Evolutionary conservation across 2,797 vertebrate species (phyloP), one percentile per base, ranked within the genome.

Genomic region (Enteromius argenteus): DNA sequence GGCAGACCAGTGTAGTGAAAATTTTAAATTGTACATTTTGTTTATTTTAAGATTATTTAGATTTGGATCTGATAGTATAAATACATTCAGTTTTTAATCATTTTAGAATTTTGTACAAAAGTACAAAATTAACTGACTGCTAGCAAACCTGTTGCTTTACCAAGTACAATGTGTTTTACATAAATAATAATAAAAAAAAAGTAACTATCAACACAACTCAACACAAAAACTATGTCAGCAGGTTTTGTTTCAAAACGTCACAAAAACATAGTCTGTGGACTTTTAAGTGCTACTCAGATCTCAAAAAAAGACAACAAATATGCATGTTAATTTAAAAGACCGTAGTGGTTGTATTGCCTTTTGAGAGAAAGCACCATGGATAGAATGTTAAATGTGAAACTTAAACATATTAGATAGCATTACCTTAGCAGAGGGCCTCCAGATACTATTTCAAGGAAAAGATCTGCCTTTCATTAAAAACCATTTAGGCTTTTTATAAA

Each of bases 351-450:
- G 17, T 44, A 44, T 19, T 46, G n/a, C 56, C 3, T 5, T 30
- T 19, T 30, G 9, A 44, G 58, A 15, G 15, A 23, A 42, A 42
- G 5, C 42, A 9, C 14, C 19, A n/a, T 77, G 75, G 56, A 62
- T 78, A 78, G 15, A 15, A 46, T 23, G 35, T 8, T 44, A 46
- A 78, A 64, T 21, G 2, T 78, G 23, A 78, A 27, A 44, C 23
- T 39, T 30, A 23, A 60, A 62, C 27, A 30, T 78, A 21, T 3
- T 17, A 64, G 37, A 32, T 2, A 27, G 37, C 35, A 78, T 44
- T 78, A 44, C 37, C 10, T 78, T 46, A 49, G 60, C 58, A 19
- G 39, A 78, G 39, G 30, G 37, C 39, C 58, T 78, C 75, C 9
- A 62, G 17, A n/a, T 49, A 60, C 58, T 19, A 64, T 46, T 78